Conservation (phyloP, 1,140 invertebrate species). For the Camponotus pennsylvanicus region DNA sequence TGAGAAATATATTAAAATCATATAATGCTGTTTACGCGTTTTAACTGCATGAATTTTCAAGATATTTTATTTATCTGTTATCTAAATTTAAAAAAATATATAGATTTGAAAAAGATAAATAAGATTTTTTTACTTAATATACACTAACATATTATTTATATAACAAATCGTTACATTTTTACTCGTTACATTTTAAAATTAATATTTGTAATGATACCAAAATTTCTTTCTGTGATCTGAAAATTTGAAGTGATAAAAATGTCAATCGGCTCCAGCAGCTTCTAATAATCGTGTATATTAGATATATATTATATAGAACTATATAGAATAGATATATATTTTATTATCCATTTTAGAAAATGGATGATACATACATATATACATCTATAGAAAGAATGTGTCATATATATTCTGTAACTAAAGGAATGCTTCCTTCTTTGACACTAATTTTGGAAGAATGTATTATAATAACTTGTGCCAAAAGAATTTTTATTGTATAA, state of each 20-base stretch:
- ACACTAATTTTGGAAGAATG: slow-evolving; percentile 47
- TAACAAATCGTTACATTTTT: slow-evolving; percentile 34
- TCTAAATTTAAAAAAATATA: neutral
- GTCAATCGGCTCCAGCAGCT: slow-evolving; percentile 24
- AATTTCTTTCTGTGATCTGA: slow-evolving; percentile 10
- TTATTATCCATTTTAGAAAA: slow-evolving; percentile 27
- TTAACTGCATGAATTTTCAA: slow-evolving; percentile 2
- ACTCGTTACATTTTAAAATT: neutral
- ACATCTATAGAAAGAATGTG: slow-evolving; percentile 2
- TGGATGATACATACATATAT: slow-evolving; percentile 9
- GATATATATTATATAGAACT: neutral
- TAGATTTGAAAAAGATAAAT: slow-evolving; percentile 4
- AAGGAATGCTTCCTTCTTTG: slow-evolving; percentile 26
- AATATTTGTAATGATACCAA: slow-evolving; percentile 6
- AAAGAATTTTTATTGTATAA: slow-evolving; percentile 59
- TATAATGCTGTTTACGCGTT: neutral
- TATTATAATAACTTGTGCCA: slow-evolving; percentile 73
- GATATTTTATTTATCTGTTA: neutral
- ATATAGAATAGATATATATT: slow-evolving; percentile 23
- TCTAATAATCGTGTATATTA: slow-evolving; percentile 53
- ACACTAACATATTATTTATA: too few relatives aligned
- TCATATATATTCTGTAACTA: slow-evolving; percentile 40
- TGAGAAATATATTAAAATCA: neutral
- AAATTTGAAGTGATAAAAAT: neutral
- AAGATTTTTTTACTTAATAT: slow-evolving; percentile 8